Evolutionary conservation across 1,140 invertebrate species (phyloP).

Genomic region (Solenopsis fugax): DNA sequence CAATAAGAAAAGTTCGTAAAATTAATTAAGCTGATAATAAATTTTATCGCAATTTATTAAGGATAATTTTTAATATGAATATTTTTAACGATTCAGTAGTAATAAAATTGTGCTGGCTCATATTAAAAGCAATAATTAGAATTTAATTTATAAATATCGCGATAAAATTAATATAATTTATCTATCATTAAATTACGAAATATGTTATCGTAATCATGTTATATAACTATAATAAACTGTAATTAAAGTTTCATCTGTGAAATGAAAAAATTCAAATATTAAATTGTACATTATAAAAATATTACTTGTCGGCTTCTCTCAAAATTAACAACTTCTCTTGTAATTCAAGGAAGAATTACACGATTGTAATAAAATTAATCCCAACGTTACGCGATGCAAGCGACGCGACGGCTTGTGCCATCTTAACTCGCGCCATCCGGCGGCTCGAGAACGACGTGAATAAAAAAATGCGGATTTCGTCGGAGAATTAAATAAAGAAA

Average conservation of each 20-base stretch:
- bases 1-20: background rate
- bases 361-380: background rate
- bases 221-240: background rate
- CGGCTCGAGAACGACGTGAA: background rate
- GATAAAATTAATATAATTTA: background rate
- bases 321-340: background rate
- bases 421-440: constrained; percentile 8
- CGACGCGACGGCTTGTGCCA: constrained; percentile 18
- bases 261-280: background rate
- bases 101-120: background rate
- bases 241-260: background rate
- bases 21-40: constrained; percentile 7
- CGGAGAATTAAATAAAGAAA: background rate
- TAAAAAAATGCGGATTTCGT: background rate
- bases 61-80: background rate
- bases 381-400: background rate
- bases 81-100: background rate
- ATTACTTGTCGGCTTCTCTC: background rate
- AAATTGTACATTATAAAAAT: background rate
- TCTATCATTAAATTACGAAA: background rate
- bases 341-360: constrained; percentile 2
- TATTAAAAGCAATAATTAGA: background rate
- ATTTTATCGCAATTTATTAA: background rate
- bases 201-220: background rate
- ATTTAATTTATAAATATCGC: constrained; percentile 11